phyloP scores from a whole-genome alignment of 2,888 invertebrate genomes.

The Creontiades dilutus region DNA sequence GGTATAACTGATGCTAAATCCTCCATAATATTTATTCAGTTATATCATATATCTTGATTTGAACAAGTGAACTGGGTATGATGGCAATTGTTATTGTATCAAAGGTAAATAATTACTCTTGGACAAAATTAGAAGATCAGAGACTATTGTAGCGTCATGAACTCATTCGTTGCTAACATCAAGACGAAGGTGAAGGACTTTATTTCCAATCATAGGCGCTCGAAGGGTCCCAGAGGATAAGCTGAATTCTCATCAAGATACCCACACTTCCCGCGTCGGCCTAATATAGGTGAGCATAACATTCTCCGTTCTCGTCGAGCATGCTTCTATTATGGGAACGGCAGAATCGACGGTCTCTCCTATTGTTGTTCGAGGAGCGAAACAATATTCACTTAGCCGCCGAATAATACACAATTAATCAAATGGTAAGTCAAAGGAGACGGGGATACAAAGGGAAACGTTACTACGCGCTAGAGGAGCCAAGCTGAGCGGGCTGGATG shows the following conservation, averaged over 20 bases:
- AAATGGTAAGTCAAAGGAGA: not conserved
- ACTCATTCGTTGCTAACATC: not conserved
- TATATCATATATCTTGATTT: too few species aligned
- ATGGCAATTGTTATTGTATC: too few species aligned
- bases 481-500: slow-evolving; percentile 18
- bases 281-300: too few species aligned
- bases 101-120: too few species aligned
- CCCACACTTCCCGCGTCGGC: too few species aligned
- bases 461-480: slow-evolving; percentile 30
- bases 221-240: not conserved
- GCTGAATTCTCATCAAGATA: not conserved
- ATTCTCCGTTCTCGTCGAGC: too few species aligned
- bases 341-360: not conserved
- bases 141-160: not conserved
- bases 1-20: too few species aligned
- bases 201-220: not conserved
- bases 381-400: slow-evolving; percentile 48
- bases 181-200: not conserved
- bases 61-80: too few species aligned
- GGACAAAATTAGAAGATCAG: too few species aligned
- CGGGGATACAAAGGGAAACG: slow-evolving; percentile 32
- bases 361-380: slow-evolving; percentile 37
- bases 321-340: not conserved
- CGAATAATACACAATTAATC: slow-evolving; percentile 49
- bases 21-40: too few species aligned